phyloP scores from a whole-genome alignment of 2,888 invertebrate species.

The Incurvaria masculella region DNA sequence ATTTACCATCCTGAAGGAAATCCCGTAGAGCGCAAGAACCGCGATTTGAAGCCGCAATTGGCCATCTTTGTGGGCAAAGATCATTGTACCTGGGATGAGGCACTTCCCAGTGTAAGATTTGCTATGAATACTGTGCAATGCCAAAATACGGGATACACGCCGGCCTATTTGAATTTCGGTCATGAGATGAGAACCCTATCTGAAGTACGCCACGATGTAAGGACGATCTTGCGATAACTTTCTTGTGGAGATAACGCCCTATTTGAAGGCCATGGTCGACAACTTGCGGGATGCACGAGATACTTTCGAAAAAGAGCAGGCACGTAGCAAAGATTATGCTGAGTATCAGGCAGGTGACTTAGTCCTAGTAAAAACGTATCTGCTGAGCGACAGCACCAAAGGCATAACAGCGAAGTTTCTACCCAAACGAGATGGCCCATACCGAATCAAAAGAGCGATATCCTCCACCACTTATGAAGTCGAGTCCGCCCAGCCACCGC shows the following conservation, averaged over 20 bases:
- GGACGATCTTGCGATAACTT: conserved; percentile 22
- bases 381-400: conserved; percentile 1
- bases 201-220: conserved; percentile 21
- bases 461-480: conserved; percentile 4
- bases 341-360: background rate
- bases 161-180: conserved; percentile 26
- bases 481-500: background rate
- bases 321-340: background rate
- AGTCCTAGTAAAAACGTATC: conserved; percentile 1
- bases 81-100: conserved; percentile 19
- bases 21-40: conserved; percentile 23
- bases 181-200: conserved; percentile 25
- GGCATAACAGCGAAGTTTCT: conserved; percentile 1
- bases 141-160: conserved; percentile 21
- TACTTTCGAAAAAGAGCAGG: background rate
- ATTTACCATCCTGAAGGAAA: conserved; percentile 23
- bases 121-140: conserved; percentile 23
- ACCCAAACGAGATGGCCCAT: conserved; percentile 2
- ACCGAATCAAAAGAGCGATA: background rate
- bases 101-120: conserved; percentile 23
- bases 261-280: background rate
- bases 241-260: conserved; percentile 18
- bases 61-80: conserved; percentile 19
- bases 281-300: background rate
- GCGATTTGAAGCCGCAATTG: conserved; percentile 22